Percentiles rank a stretch among this genome's conserved stretches.
Evolutionary conservation across 1,140 invertebrate species (phyloP).

Genomic region (Bombus sibiricus): DNA sequence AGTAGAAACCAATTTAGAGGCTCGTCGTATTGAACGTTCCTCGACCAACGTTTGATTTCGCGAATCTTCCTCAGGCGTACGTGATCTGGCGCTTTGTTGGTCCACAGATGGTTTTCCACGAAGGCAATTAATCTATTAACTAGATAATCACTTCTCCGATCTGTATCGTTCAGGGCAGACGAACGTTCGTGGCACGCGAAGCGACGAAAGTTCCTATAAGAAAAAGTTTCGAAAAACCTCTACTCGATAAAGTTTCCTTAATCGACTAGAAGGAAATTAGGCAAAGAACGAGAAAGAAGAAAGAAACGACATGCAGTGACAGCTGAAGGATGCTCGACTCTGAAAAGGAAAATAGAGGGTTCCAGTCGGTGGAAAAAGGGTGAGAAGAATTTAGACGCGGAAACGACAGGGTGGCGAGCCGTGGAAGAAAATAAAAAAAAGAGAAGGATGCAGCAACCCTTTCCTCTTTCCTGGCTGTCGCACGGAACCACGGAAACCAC

Average conservation of each 20-base stretch:
- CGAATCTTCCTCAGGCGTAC: too few species aligned
- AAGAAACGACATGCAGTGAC: conserved; percentile 12
- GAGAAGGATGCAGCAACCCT: conserved; percentile 52
- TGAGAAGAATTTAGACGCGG: conserved; percentile 62
- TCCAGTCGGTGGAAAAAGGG: conserved; percentile 18
- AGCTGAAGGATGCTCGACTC: conserved; percentile 46
- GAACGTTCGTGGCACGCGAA: not conserved
- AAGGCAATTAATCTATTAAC: conserved; percentile 8
- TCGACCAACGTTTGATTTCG: not conserved
- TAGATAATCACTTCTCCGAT: not conserved
- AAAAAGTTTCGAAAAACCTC: not conserved
- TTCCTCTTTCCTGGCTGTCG: conserved; percentile 53
- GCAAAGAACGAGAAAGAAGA: not conserved
- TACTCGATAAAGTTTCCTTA: too few species aligned
- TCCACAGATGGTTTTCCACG: not conserved
- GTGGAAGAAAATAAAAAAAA: conserved; percentile 13
- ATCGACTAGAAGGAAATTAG: not conserved
- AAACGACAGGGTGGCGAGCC: conserved; percentile 42
- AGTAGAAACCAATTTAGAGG: not conserved
- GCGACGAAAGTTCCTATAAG: not conserved
- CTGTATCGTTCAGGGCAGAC: not conserved
- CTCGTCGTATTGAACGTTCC: not conserved
- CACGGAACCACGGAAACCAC: conserved; percentile 58
- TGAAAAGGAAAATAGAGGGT: conserved; percentile 53
- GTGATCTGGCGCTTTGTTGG: not conserved